These are phyloP conservation scores for Onychorhynchus coronatus DNA, from an alignment of 2,113 vertebrate species.

Conservation along the genomic window DNA sequence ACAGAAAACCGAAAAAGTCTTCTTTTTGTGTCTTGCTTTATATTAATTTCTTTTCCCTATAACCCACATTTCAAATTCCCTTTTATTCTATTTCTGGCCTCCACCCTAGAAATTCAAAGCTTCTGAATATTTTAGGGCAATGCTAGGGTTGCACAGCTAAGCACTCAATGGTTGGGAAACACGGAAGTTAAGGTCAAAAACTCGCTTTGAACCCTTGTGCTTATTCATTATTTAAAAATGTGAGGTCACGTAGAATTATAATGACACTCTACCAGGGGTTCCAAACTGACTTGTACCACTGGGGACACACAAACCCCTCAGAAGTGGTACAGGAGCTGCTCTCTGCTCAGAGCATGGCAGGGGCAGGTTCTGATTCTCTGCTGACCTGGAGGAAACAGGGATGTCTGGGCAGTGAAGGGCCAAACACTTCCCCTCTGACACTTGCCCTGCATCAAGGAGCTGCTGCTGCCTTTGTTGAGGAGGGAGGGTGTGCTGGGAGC, in stretches of 20 bases:
- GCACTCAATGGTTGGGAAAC: conserved; percentile 5
- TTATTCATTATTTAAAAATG: conserved; percentile 10
- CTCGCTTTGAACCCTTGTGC: not conserved
- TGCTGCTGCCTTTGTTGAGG: not conserved
- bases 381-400: conserved; percentile 62
- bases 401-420: conserved; percentile 40
- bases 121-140: not conserved
- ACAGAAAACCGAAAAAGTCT: not conserved
- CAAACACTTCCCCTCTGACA: not conserved
- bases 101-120: not conserved
- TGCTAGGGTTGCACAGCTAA: not conserved
- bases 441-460: not conserved
- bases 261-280: conserved; percentile 59
- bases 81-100: not conserved
- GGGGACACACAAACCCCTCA: conserved; percentile 54
- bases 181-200: not conserved
- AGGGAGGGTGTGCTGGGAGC: not conserved
- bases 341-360: conserved; percentile 50
- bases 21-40: not conserved
- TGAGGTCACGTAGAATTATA: conserved; percentile 39
- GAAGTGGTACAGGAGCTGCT: conserved; percentile 48
- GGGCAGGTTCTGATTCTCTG: conserved; percentile 65
- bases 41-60: not conserved
- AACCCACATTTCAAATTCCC: not conserved
- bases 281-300: conserved; percentile 63